phyloP scores from a whole-genome alignment of 2,797 vertebrate genomes.

The Pelodytes ibericus region DNA sequence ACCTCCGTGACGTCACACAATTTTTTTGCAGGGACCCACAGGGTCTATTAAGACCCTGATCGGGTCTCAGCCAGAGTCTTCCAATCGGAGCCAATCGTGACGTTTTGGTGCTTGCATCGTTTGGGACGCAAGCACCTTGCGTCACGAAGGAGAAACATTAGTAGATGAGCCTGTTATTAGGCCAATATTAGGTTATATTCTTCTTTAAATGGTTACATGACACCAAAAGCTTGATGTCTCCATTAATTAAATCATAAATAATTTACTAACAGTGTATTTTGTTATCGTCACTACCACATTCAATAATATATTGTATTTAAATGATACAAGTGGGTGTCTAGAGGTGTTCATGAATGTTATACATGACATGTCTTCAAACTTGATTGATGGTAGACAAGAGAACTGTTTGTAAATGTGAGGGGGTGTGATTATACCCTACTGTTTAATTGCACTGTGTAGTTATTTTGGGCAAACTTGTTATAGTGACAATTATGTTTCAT shows the following conservation, averaged over 20 bases:
- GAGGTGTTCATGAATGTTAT: neutral
- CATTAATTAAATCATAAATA: neutral
- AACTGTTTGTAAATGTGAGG: slow-evolving; percentile 8
- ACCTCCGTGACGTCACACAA: too few species aligned
- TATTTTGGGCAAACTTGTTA: slow-evolving; percentile 6
- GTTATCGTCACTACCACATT: neutral
- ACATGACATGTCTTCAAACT: neutral
- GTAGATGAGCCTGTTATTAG: too few species aligned
- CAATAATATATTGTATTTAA: slow-evolving; percentile 7
- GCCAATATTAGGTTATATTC: too few species aligned
- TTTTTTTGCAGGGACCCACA: too few species aligned
- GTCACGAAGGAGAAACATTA: too few species aligned
- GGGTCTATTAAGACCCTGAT: too few species aligned
- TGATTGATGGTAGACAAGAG: slow-evolving; percentile 21
- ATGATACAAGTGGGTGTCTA: slow-evolving; percentile 28
- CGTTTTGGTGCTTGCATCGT: too few species aligned
- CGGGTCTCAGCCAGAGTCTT: too few species aligned
- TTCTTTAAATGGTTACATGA: neutral
- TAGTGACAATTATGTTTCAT: slow-evolving; percentile 24
- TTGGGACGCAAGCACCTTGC: too few species aligned
- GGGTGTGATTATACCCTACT: slow-evolving; percentile 19
- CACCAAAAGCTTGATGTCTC: neutral
- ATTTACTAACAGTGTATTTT: neutral
- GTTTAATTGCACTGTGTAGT: slow-evolving; percentile 13
- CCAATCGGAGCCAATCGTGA: too few species aligned